Evolutionary conservation across 2,113 vertebrate genomes (phyloP).

Genomic region (Quiscalus mexicanus): DNA sequence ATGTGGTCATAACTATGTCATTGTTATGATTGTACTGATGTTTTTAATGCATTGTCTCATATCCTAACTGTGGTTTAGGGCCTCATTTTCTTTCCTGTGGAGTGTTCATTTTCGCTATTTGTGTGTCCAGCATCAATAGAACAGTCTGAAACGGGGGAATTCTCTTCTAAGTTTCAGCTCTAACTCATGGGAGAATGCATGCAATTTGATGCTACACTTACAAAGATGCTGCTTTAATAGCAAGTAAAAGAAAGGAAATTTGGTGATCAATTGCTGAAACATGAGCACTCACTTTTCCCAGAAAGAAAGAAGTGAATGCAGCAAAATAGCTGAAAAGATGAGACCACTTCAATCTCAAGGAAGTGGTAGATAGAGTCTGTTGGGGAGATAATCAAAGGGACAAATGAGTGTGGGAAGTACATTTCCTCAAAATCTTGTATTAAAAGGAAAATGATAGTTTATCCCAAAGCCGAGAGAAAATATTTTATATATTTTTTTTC

Average conservation of each 20-base stretch:
- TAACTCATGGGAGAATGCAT: fast-evolving
- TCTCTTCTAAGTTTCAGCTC: background rate
- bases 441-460: background rate
- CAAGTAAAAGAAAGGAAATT: background rate
- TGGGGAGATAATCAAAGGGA: background rate
- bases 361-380: background rate
- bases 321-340: background rate
- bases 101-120: background rate
- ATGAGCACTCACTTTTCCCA: background rate
- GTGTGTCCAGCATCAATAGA: background rate
- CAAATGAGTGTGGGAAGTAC: background rate
- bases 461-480: background rate
- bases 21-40: background rate
- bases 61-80: background rate
- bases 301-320: background rate
- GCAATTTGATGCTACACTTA: background rate
- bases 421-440: background rate
- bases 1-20: background rate
- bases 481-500: too few species aligned
- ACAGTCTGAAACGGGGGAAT: background rate
- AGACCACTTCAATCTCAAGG: background rate
- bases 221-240: background rate
- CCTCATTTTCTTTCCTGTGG: background rate
- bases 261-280: background rate
- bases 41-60: background rate